Evolutionary conservation across 2,113 vertebrate species (phyloP).

Genomic region (Brienomyrus brachyistius): DNA sequence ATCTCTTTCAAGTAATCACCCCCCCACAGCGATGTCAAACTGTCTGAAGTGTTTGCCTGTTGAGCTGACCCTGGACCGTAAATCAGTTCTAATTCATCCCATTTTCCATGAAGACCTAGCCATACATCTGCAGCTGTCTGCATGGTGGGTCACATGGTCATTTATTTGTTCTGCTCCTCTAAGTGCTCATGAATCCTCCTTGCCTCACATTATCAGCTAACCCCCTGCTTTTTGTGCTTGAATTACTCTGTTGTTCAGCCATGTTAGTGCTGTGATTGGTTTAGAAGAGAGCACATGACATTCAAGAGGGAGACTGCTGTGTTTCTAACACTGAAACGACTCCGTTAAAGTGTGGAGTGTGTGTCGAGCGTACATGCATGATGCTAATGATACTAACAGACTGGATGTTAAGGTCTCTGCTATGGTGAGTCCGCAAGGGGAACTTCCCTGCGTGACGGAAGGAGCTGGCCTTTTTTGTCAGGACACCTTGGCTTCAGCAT

Average conservation of each 20-base stretch:
- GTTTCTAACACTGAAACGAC: background rate
- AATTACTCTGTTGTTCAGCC: background rate
- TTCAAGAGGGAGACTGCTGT: background rate
- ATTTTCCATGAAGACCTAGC: background rate
- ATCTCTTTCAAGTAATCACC: background rate
- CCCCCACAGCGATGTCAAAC: background rate
- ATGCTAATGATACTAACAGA: background rate
- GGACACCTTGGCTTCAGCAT: background rate
- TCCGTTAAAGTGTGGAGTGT: background rate
- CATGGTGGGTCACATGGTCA: background rate
- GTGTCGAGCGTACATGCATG: background rate
- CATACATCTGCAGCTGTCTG: background rate
- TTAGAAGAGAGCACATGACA: background rate
- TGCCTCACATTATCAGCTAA: background rate
- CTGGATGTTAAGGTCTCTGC: background rate
- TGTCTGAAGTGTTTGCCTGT: background rate
- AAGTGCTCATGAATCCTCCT: background rate
- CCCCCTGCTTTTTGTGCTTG: background rate
- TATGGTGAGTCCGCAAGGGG: background rate
- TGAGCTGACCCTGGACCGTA: background rate
- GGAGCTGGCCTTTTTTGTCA: background rate
- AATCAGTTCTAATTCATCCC: background rate
- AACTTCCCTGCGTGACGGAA: background rate
- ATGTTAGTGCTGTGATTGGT: background rate
- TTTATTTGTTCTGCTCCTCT: background rate